phyloP scores from a whole-genome alignment of 2,888 invertebrate species.

The Tetanocera ferruginea region DNA sequence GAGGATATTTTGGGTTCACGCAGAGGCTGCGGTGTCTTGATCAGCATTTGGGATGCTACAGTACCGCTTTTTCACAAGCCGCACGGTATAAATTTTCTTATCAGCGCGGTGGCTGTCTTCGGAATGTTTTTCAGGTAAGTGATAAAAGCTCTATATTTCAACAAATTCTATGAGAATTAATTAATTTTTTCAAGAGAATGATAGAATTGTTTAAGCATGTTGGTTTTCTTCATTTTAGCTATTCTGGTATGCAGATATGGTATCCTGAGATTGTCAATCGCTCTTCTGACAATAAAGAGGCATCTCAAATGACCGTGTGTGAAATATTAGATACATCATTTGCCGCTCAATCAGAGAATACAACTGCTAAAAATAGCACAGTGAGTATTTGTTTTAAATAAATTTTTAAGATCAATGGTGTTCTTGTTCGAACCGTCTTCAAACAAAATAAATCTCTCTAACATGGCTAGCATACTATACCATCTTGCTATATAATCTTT shows the following conservation, averaged over 20 bases:
- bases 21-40: conserved; percentile 53
- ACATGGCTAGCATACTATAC: too few relatives aligned
- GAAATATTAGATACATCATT: conserved; percentile 56
- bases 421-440: too few relatives aligned
- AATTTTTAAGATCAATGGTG: too few relatives aligned
- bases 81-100: conserved; percentile 56
- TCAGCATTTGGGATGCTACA: conserved; percentile 58
- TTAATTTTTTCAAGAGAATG: too few relatives aligned
- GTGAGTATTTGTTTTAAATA: not conserved
- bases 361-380: not conserved
- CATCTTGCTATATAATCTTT: too few relatives aligned
- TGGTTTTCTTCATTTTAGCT: conserved; percentile 53
- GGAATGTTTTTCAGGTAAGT: conserved; percentile 60
- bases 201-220: too few relatives aligned
- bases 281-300: conserved; percentile 48
- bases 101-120: conserved; percentile 55
- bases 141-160: too few relatives aligned
- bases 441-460: too few relatives aligned
- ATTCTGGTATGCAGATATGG: conserved; percentile 67
- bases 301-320: conserved; percentile 53
- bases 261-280: conserved; percentile 67
- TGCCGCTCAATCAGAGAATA: conserved; percentile 36
- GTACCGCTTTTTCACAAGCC: conserved; percentile 62
- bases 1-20: conserved; percentile 49
- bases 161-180: too few relatives aligned